These are phyloP conservation scores for Netelia melanura DNA, from an alignment of 2,888 invertebrate genomes.

Conservation along the genomic window DNA sequence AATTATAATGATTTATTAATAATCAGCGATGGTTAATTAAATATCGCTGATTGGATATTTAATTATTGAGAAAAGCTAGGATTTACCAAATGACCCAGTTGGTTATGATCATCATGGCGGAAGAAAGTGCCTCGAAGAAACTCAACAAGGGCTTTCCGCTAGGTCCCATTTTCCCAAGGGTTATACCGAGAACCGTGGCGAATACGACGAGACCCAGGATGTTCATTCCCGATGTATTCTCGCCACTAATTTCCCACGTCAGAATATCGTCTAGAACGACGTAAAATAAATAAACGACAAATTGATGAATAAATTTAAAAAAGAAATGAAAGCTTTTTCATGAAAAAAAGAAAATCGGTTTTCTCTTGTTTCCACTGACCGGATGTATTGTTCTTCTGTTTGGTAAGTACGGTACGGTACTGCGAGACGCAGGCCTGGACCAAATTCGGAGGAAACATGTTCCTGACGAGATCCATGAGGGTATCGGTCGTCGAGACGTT, in stretches of 20 bases:
- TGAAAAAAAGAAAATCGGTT: background rate
- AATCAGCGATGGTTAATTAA: constrained; percentile 1
- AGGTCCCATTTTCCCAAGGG: constrained; percentile 94
- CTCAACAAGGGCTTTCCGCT: constrained; percentile 92
- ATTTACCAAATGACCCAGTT: constrained; percentile 97
- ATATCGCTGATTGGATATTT: background rate
- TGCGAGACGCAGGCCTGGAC: constrained; percentile 93
- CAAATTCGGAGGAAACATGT: constrained; percentile 96
- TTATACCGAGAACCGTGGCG: constrained; percentile 94
- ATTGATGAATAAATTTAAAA: background rate
- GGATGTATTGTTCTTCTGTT: constrained; percentile 79
- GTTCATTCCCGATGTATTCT: constrained; percentile 91
- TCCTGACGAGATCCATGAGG: constrained; percentile 96
- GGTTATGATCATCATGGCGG: constrained; percentile 98
- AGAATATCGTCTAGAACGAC: constrained; percentile 73
- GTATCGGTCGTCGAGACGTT: constrained; percentile 95
- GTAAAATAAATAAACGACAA: constrained; percentile 10
- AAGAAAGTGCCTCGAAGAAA: constrained; percentile 95
- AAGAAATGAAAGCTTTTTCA: background rate
- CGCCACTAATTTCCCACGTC: constrained; percentile 89
- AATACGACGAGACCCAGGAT: constrained; percentile 94
- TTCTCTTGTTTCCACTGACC: constrained; percentile 53
- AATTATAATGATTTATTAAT: background rate
- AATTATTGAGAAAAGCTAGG: background rate
- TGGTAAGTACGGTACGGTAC: constrained; percentile 86